Percentiles rank a stretch among this genome's conserved stretches.
Evolutionary conservation across 2,113 vertebrate species (phyloP).

Genomic region (Perca fluviatilis): DNA sequence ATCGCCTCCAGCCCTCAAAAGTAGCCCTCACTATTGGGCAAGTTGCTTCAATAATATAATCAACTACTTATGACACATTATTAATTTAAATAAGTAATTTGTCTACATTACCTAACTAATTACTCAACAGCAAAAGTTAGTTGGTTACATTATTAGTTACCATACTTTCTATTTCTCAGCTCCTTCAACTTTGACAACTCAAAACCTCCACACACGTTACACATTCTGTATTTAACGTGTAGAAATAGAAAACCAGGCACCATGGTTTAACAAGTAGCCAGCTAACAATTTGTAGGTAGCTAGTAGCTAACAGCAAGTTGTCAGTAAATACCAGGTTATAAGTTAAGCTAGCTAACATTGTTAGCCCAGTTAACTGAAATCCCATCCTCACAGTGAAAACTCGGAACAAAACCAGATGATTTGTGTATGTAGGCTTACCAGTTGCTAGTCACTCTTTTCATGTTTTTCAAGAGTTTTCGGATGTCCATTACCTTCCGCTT

Average conservation of each 20-base stretch:
- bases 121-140: not conserved
- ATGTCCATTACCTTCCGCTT: too few species aligned
- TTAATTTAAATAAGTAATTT: not conserved
- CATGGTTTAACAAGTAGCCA: not conserved
- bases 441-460: not conserved
- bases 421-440: not conserved
- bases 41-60: not conserved
- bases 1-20: not conserved
- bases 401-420: not conserved
- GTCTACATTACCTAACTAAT: not conserved
- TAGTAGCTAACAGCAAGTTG: not conserved
- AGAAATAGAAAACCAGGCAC: not conserved
- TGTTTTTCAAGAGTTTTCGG: too few species aligned
- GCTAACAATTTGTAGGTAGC: not conserved
- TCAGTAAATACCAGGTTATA: not conserved
- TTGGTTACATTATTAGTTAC: not conserved
- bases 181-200: not conserved
- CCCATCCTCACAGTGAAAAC: not conserved
- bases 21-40: not conserved
- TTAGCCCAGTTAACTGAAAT: not conserved
- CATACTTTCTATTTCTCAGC: not conserved
- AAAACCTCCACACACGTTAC: not conserved
- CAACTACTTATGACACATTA: not conserved
- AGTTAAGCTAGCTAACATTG: not conserved
- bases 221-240: not conserved